Evolutionary conservation across 2,797 vertebrate species (phyloP).

Genomic region (Arvicola amphibius): DNA sequence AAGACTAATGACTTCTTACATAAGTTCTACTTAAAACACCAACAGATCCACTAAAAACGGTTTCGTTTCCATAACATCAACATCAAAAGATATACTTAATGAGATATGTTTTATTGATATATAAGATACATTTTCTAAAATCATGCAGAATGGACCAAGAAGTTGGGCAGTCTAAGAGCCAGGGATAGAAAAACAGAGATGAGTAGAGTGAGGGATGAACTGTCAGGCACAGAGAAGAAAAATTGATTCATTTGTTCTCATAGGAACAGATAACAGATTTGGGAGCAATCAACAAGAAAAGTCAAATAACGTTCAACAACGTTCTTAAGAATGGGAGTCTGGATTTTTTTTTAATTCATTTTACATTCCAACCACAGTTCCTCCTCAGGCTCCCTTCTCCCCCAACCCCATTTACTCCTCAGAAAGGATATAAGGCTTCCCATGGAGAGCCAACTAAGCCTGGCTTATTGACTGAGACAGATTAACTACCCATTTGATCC

Average conservation of each 20-base stretch:
- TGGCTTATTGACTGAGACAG: too few species aligned
- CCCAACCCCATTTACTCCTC: too few species aligned
- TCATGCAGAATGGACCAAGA: not conserved
- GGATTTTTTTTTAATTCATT: not conserved
- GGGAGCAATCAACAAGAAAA: not conserved
- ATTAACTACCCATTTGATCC: not conserved
- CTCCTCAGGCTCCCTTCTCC: too few species aligned
- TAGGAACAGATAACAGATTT: not conserved
- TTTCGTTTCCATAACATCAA: not conserved
- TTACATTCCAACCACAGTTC: too few species aligned
- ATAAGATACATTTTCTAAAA: not conserved
- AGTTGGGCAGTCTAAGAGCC: not conserved
- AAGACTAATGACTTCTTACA: not conserved
- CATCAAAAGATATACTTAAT: not conserved
- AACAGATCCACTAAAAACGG: not conserved
- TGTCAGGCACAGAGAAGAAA: not conserved
- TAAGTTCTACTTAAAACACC: slow-evolving; percentile 40
- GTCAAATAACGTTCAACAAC: not conserved
- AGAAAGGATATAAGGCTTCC: too few species aligned
- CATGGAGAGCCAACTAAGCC: too few species aligned
- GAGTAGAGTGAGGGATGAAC: not conserved
- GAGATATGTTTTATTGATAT: slow-evolving; percentile 7
- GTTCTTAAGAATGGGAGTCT: not conserved
- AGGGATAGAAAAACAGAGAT: not conserved
- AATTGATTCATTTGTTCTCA: not conserved